These are phyloP conservation scores for Leucoma salicis DNA, from an alignment of 2,888 invertebrate genomes.

Conservation along the genomic window DNA sequence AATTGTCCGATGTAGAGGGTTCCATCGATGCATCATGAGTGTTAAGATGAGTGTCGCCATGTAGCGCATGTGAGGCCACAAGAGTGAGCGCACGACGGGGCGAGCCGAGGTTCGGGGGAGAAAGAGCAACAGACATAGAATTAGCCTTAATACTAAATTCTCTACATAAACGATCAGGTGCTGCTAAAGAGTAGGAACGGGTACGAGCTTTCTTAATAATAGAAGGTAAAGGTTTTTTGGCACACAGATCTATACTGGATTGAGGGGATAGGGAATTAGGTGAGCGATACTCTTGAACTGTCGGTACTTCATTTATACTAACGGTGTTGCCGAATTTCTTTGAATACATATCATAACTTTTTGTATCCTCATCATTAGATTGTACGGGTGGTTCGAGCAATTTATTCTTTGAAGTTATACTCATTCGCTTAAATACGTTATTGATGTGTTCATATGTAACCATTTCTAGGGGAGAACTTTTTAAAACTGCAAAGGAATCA, in stretches of 20 bases:
- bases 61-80: conserved; percentile 61
- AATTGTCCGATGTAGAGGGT: conserved; percentile 27
- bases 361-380: conserved; percentile 5
- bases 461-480: conserved; percentile 32
- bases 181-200: conserved; percentile 61
- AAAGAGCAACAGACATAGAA: conserved; percentile 81
- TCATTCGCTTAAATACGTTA: conserved; percentile 58
- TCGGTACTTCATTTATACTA: conserved; percentile 77
- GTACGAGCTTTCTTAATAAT: conserved; percentile 63
- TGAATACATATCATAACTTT: conserved; percentile 26
- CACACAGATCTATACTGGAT: conserved; percentile 52
- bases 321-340: conserved; percentile 63
- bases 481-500: conserved; percentile 46
- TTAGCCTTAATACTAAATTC: conserved; percentile 81
- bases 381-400: conserved; percentile 15
- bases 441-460: conserved; percentile 46
- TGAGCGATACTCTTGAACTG: conserved; percentile 75
- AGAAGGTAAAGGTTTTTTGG: conserved; percentile 56
- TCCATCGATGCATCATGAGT: conserved; percentile 43
- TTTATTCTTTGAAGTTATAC: conserved; percentile 33
- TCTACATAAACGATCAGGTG: conserved; percentile 60
- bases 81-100: conserved; percentile 72
- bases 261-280: conserved; percentile 56
- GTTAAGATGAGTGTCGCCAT: conserved; percentile 55
- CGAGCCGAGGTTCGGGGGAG: conserved; percentile 79